A percentile compares a stretch with the other conserved stretches of the same genome.
phyloP scores from a whole-genome alignment of 2,113 vertebrate species.

The Arizona elegans region DNA sequence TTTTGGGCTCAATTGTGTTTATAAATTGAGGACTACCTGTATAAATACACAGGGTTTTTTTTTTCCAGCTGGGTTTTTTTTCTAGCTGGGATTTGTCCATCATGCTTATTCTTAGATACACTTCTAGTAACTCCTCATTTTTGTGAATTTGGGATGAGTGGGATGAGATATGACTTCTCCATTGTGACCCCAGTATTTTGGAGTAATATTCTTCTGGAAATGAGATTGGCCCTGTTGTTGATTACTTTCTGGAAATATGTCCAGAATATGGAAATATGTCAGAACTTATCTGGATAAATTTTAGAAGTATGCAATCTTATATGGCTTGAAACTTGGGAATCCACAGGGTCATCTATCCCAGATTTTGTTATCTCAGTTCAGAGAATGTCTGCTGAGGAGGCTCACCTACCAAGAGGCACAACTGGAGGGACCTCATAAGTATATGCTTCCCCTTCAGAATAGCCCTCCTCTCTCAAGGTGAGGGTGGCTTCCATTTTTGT shows the following conservation, averaged over 20 bases:
- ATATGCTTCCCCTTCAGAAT: neutral
- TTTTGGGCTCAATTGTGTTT: neutral
- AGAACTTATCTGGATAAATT: neutral
- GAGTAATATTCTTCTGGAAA: neutral
- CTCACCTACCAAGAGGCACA: neutral
- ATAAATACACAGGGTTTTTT: neutral
- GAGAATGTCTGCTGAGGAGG: neutral
- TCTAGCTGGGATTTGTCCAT: neutral
- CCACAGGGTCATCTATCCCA: neutral
- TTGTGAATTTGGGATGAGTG: neutral
- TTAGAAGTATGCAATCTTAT: neutral
- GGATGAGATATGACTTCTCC: neutral
- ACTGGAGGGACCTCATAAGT: neutral
- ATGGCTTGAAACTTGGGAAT: neutral
- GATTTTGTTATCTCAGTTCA: neutral
- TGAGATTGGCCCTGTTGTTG: neutral
- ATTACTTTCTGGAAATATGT: neutral
- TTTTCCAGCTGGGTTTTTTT: neutral
- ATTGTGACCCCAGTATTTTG: neutral
- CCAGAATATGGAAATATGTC: neutral
- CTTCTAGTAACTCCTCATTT: neutral
- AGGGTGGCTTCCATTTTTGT: neutral
- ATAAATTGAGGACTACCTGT: neutral
- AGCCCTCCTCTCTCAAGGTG: neutral
- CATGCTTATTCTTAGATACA: neutral